These are phyloP conservation scores for Eupelmus urozonus DNA, from an alignment of 2,888 invertebrate genomes.

Conservation along the genomic window DNA sequence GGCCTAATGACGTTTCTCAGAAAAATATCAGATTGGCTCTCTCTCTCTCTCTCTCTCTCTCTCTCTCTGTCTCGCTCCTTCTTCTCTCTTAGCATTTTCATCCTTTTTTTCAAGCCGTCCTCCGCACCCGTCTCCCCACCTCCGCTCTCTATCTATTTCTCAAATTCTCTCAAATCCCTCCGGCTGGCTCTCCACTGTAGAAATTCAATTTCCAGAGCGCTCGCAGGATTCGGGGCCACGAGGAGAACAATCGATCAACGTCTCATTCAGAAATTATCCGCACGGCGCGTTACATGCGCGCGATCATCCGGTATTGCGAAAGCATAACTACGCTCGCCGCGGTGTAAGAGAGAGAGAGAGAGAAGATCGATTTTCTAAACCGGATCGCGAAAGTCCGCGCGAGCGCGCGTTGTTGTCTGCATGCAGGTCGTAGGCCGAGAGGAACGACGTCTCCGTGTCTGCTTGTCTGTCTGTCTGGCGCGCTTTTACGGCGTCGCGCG, in stretches of 20 bases:
- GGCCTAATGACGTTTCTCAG: constrained; percentile 60
- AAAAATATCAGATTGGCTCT: constrained; percentile 60
- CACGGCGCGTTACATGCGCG: constrained; percentile 26
- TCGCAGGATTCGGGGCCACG: constrained; percentile 35
- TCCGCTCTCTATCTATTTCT: constrained; percentile 17
- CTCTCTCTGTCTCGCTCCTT: constrained; percentile 3
- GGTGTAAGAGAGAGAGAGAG: constrained; percentile 19
- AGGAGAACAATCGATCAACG: constrained; percentile 54
- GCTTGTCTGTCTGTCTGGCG: neutral
- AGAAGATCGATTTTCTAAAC: constrained; percentile 56
- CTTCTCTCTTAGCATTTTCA: constrained; percentile 9
- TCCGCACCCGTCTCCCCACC: neutral
- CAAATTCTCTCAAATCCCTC: constrained; percentile 32
- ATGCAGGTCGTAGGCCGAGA: constrained; percentile 4
- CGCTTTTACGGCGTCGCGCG: constrained; percentile 14
- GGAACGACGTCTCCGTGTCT: neutral
- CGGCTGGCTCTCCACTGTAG: neutral
- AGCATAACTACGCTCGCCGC: too few species aligned
- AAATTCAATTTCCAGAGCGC: constrained; percentile 53
- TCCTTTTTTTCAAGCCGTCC: neutral
- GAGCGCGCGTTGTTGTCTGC: neutral
- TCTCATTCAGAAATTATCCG: constrained; percentile 56
- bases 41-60: constrained; percentile 15
- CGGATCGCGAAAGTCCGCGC: constrained; percentile 31
- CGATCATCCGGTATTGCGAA: constrained; percentile 53